Base-by-base conservation (phyloP, 2,888 invertebrate genomes). In the Seira sanloemensis region DNA sequence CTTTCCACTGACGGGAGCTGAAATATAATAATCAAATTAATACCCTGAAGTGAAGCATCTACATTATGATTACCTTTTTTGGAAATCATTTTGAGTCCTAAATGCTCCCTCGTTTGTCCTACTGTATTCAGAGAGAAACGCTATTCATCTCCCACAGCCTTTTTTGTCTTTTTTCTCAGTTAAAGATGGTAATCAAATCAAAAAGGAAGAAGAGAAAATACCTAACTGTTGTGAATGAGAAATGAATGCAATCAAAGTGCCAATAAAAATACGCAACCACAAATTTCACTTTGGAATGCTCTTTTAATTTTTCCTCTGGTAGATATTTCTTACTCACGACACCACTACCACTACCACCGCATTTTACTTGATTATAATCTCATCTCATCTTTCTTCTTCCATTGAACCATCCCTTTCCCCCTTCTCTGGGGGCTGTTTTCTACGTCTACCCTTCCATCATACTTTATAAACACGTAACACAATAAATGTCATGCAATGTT, bases 401-500 rank as follows among this genome's bases (percentile, higher is more conserved):
- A 37, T n/a, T 37, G 58, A n/a, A 58, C 2, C 2, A 58, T 9
- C 16, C 12, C 18, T 58, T 37, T 58, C 58, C 58, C 58, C 58
- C n/a, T n/a, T 7, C 5, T 37, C 37, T 37, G 58, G 58, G 58
- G n/a, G 5, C 37, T 37, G 37, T 9, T 37, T 12, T 37, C 37
- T 37, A 9, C 37, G 12, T 37, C 12, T 37, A 9, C 37, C 12
- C 58, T 58, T 58, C n/a, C 58, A 58, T 37, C 5, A 37, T 37
- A 37, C 5, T 37, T 37, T 37, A 37, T 37, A 58, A 18, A 24
- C 54, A 77, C 77, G 68, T 77, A 68, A 58, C 58, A 24, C 50
- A 68, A 67, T 67, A 62, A 75, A 82, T 77, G 82, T 82, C 82
- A 76, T 76, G 82, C 82, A 25, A 81, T 76, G 65, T 83, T 77